Percentiles rank a stretch among this genome's conserved stretches.
These are phyloP conservation scores for Augochlora pura DNA, from an alignment of 1,140 invertebrate genomes.

Conservation along the genomic window DNA sequence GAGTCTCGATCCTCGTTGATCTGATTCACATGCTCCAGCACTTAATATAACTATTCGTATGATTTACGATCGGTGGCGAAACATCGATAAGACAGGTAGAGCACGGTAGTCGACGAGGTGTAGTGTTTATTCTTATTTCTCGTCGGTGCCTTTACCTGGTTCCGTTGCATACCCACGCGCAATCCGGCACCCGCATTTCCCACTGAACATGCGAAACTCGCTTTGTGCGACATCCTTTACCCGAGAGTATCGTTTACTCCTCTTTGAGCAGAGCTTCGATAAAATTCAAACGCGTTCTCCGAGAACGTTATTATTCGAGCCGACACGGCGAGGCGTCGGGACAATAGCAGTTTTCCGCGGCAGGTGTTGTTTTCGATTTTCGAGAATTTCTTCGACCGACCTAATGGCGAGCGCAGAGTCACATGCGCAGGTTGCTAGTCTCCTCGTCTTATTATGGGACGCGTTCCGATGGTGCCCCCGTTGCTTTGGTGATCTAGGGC, in stretches of 20 bases:
- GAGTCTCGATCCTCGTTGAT: no score
- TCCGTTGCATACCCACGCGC: background rate
- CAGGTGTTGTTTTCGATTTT: background rate
- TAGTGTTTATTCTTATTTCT: no score
- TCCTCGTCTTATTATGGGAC: background rate
- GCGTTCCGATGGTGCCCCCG: background rate
- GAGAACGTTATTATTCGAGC: background rate
- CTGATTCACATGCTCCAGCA: no score
- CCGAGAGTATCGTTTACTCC: background rate
- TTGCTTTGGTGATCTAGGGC: background rate
- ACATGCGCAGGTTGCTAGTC: background rate
- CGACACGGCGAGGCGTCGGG: background rate
- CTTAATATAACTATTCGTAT: no score
- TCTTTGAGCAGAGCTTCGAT: background rate
- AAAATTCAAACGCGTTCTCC: background rate
- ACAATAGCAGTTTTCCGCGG: background rate
- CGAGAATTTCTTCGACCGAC: background rate
- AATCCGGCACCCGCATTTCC: background rate
- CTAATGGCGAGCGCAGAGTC: background rate
- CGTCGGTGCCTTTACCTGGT: conserved; percentile 20
- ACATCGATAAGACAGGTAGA: no score
- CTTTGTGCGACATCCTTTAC: background rate
- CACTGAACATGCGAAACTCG: background rate
- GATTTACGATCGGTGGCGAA: no score
- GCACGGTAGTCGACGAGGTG: no score